Conservation (phyloP, 1,140 invertebrate species). For the Nylanderia fulva region DNA sequence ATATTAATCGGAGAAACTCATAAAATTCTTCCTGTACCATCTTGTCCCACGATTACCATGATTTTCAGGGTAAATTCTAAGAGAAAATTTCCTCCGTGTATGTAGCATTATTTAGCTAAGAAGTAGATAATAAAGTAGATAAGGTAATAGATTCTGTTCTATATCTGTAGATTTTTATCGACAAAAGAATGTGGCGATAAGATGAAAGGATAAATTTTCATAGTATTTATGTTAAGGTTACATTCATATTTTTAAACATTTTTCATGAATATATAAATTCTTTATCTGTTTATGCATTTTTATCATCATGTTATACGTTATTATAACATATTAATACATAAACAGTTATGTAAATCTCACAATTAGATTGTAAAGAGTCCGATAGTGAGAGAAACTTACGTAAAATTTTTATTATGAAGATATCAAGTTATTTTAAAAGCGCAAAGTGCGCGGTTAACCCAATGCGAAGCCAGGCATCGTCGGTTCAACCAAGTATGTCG, state of each 20-base stretch:
- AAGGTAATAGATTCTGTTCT: not conserved
- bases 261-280: too few species aligned
- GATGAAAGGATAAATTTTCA: not conserved
- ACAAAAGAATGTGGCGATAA: not conserved
- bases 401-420: not conserved
- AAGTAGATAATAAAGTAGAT: not conserved
- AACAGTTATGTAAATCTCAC: constrained; percentile 22
- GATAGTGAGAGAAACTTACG: not conserved
- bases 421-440: not conserved
- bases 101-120: not conserved
- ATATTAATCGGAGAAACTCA: too few species aligned
- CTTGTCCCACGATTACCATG: too few species aligned
- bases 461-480: not conserved
- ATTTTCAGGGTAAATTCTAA: too few species aligned
- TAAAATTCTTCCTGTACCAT: too few species aligned
- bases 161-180: not conserved
- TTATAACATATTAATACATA: not conserved
- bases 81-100: too few species aligned
- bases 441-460: not conserved
- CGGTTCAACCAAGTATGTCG: constrained; percentile 2
- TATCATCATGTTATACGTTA: not conserved
- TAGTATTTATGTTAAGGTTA: not conserved
- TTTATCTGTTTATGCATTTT: not conserved
- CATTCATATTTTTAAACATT: not conserved
- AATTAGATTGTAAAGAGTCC: not conserved